A percentile compares a stretch with the other conserved stretches of the same genome.
Evolutionary conservation across 2,113 vertebrate genomes (phyloP).

Genomic region (Notiomystis cincta): DNA sequence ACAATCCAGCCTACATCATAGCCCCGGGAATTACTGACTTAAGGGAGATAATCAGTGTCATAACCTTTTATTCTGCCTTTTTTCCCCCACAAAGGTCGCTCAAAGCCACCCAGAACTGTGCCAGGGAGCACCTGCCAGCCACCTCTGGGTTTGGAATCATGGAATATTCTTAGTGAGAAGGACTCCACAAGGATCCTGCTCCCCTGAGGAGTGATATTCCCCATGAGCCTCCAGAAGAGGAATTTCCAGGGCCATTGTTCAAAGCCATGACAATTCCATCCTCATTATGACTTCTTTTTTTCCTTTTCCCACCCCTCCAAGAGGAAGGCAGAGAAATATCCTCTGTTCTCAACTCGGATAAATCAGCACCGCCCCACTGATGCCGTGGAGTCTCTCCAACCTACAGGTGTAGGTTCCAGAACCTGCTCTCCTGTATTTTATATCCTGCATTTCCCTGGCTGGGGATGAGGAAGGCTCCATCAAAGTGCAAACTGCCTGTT

Average conservation of each 20-base stretch:
- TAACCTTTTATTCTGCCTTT: not conserved
- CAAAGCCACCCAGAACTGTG: not conserved
- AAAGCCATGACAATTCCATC: not conserved
- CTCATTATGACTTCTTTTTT: not conserved
- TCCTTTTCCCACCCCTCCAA: not conserved
- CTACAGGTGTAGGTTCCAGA: not conserved
- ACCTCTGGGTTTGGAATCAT: not conserved
- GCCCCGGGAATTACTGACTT: not conserved
- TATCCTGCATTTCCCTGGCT: not conserved
- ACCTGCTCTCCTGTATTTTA: not conserved
- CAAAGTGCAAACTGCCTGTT: not conserved
- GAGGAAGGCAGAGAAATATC: not conserved
- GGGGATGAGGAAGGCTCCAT: not conserved
- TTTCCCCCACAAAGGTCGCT: not conserved
- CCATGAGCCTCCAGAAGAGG: not conserved
- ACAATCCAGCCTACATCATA: not conserved
- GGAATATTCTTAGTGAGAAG: not conserved
- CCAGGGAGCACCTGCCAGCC: not conserved
- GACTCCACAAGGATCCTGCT: not conserved
- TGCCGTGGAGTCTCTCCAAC: not conserved
- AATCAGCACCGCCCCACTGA: fast-evolving
- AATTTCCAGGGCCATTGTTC: not conserved
- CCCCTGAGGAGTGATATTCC: not conserved
- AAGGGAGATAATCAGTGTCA: not conserved
- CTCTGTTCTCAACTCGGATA: not conserved